A percentile compares a stretch with the other conserved stretches of the same genome.
Conservation (phyloP, 1,140 invertebrate species). For the Drosophila lacteicornis region DNA sequence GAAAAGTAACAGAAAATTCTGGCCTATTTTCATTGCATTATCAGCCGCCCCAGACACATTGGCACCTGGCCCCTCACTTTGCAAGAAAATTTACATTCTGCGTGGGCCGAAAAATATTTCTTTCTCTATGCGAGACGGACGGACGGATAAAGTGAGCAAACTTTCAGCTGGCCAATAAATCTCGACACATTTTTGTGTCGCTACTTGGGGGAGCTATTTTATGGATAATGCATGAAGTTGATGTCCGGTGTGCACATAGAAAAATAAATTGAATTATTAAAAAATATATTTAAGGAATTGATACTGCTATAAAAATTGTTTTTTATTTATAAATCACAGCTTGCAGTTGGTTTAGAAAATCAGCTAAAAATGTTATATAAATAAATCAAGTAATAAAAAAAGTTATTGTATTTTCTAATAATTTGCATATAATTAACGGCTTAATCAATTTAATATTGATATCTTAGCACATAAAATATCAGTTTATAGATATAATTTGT, state of each 20-base stretch:
- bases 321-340: too few species aligned
- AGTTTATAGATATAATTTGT: too few species aligned
- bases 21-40: slow-evolving; percentile 53
- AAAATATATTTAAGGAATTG: too few species aligned
- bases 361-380: too few species aligned
- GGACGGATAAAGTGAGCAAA: slow-evolving; percentile 8
- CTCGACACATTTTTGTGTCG: slow-evolving; percentile 30
- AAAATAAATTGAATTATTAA: background rate
- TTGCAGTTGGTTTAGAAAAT: too few species aligned
- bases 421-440: too few species aligned
- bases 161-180: slow-evolving; percentile 24
- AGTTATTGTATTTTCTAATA: too few species aligned
- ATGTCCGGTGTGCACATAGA: background rate
- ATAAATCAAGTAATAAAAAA: too few species aligned
- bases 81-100: slow-evolving; percentile 39
- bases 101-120: slow-evolving; percentile 28
- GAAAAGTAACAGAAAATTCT: slow-evolving; percentile 45
- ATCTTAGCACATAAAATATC: too few species aligned
- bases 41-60: slow-evolving; percentile 30
- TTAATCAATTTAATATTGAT: too few species aligned
- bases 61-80: slow-evolving; percentile 33
- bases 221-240: background rate
- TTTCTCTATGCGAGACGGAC: slow-evolving; percentile 3
- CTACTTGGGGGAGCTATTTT: slow-evolving; percentile 7
- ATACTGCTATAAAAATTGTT: too few species aligned